These are phyloP conservation scores for Enteromius viviparus DNA, from an alignment of 2,797 vertebrate species.

Conservation along the genomic window DNA sequence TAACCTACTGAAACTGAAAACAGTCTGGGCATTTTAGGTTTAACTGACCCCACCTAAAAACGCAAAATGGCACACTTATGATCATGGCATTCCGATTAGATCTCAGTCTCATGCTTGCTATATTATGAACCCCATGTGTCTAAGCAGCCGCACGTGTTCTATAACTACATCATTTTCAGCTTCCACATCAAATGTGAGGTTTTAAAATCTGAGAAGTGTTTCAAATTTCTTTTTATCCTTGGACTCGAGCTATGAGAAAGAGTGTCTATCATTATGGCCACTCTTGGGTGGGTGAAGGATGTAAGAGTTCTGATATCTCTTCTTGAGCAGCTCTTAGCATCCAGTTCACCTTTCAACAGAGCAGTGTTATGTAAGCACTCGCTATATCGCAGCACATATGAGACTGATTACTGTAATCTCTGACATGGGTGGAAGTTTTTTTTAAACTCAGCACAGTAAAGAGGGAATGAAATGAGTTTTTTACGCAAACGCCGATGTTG, in stretches of 20 bases:
- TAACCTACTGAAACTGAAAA: not conserved
- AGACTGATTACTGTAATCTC: slow-evolving; percentile 56
- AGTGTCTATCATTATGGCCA: slow-evolving; percentile 3
- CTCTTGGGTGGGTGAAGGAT: not conserved
- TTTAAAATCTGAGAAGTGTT: not conserved
- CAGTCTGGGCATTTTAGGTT: not conserved
- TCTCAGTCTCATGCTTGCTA: not conserved
- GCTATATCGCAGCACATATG: slow-evolving; percentile 45
- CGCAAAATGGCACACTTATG: not conserved
- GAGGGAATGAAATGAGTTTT: slow-evolving; percentile 14
- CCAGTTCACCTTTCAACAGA: slow-evolving; percentile 11
- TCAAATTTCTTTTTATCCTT: not conserved
- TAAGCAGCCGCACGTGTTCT: not conserved
- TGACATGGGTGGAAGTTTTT: slow-evolving; percentile 42
- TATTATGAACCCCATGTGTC: not conserved
- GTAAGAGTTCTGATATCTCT: slow-evolving; percentile 19
- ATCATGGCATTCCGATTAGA: not conserved
- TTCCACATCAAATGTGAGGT: slow-evolving; percentile 4
- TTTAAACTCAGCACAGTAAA: slow-evolving; percentile 15
- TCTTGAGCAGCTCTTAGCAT: slow-evolving; percentile 33
- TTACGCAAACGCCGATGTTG: slow-evolving; percentile 19
- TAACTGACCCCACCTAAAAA: not conserved
- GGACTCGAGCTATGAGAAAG: not conserved
- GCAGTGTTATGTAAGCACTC: slow-evolving; percentile 41
- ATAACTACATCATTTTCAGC: slow-evolving; percentile 3